Base-by-base conservation (phyloP, 2,113 vertebrate genomes). In the Misgurnus mizolepis region DNA sequence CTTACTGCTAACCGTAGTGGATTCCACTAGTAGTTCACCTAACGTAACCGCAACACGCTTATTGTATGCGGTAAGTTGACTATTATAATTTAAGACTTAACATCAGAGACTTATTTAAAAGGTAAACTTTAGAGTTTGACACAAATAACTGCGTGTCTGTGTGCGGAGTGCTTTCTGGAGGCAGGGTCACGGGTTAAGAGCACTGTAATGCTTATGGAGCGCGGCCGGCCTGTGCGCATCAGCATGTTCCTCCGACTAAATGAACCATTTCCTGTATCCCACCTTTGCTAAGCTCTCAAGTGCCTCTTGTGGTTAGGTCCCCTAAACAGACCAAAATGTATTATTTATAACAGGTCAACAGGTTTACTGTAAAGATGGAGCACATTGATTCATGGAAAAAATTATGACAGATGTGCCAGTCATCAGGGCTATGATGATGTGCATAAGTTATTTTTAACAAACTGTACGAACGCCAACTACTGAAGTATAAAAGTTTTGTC, bases 291-390 rank as follows among this genome's bases (percentile, higher is more conserved):
- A 74, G 86, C 87, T 91, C 90, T 86, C 91, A 93, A 90, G 89
- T 93, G 89, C 87, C 82, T 83, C 84, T 85, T 90, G 90, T 89
- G 91, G 91, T 92, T 83, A 39, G 79, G 86, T 80, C 64, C 80
- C 83, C 73, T 67, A 34, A 87, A 72, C 86, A 40, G 70, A 88
- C 77, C 62, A 43, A 82, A 82, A 91, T 94, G 81, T 87, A 93
- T 93, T 91, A 93, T 93, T 94, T 87, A 94, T 90, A 78, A 61
- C 53, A 70, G 92, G 91, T 91, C 92, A 90, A 39, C 88, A 85
- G 88, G 88, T 90, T 87, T 84, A 74, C 67, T 82, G 85, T 67
- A 40, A 80, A 91, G 88, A 90, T 87, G 90, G 89, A 90, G 77
- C 82, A 64, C 87, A 92, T 90, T 78, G 91, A 92, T 92, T 89